These are phyloP conservation scores for Mya arenaria DNA, from an alignment of 1,140 invertebrate species.

Conservation along the genomic window DNA sequence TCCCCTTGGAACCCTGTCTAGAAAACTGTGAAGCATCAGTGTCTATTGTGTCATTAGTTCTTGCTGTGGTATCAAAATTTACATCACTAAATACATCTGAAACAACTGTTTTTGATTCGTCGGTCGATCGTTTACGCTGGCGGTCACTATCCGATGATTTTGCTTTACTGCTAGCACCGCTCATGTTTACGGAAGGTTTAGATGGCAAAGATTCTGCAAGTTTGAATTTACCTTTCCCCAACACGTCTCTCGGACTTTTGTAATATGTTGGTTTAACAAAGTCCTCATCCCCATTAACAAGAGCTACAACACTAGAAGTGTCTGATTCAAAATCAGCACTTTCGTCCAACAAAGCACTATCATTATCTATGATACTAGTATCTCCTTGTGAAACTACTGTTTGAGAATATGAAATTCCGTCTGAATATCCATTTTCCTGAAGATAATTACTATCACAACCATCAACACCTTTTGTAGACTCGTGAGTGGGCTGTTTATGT, in stretches of 20 bases:
- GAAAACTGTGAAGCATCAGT: conserved; percentile 46
- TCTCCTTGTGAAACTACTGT: not conserved
- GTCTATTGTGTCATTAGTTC: conserved; percentile 28
- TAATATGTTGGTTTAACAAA: conserved; percentile 68
- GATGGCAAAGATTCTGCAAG: conserved; percentile 54
- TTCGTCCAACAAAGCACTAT: conserved; percentile 34
- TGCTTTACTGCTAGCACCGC: conserved; percentile 29
- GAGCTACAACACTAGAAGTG: conserved; percentile 70
- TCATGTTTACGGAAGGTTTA: conserved; percentile 56
- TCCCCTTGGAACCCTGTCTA: conserved; percentile 71
- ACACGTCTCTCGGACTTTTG: conserved; percentile 72
- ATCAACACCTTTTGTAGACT: conserved; percentile 31
- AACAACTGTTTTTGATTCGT: conserved; percentile 60
- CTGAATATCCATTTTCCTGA: conserved; percentile 2
- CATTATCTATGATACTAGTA: not conserved
- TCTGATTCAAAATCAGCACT: conserved; percentile 66
- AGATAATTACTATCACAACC: conserved; percentile 41
- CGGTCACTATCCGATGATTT: conserved; percentile 35
- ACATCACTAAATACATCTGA: conserved; percentile 73
- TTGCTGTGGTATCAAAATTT: conserved; percentile 60
- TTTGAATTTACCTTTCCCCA: conserved; percentile 61
- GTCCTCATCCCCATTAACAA: conserved; percentile 74
- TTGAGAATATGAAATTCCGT: conserved; percentile 9
- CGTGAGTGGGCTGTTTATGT: conserved; percentile 60
- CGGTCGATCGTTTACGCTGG: conserved; percentile 31